Conservation (phyloP, 2,797 vertebrate genomes). For the Scolopax rusticola region DNA sequence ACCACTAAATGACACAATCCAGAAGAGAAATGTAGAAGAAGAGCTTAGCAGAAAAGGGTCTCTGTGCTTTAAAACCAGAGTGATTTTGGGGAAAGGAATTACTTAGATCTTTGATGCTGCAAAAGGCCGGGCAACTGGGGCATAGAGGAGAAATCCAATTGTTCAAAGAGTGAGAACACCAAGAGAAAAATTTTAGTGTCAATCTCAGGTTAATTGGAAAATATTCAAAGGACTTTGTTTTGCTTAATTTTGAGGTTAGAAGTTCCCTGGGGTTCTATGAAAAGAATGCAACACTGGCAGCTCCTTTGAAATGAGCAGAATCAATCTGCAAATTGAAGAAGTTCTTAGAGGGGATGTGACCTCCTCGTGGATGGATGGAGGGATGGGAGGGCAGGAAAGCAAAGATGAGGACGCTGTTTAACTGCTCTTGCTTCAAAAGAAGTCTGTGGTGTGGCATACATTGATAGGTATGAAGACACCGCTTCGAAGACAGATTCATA, state of each 20-base stretch:
- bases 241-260: constrained; percentile 58
- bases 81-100: background rate
- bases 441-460: background rate
- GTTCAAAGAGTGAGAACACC: background rate
- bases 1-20: background rate
- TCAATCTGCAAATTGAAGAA: constrained; percentile 1
- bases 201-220: constrained; percentile 57
- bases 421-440: background rate
- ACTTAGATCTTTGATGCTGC: background rate
- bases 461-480: background rate
- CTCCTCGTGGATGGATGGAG: background rate
- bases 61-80: constrained; percentile 3
- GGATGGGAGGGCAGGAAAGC: background rate
- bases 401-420: background rate
- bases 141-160: background rate
- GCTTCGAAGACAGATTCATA: background rate
- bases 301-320: constrained; percentile 30
- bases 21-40: background rate
- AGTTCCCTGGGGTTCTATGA: constrained; percentile 26
- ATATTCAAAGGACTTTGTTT: constrained; percentile 57
- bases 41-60: background rate
- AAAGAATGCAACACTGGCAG: background rate
- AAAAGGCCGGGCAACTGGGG: background rate
- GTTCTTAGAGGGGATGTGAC: background rate
- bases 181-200: background rate